Conservation (phyloP, 2,113 vertebrate species). For the Planiliza haematocheilus region DNA sequence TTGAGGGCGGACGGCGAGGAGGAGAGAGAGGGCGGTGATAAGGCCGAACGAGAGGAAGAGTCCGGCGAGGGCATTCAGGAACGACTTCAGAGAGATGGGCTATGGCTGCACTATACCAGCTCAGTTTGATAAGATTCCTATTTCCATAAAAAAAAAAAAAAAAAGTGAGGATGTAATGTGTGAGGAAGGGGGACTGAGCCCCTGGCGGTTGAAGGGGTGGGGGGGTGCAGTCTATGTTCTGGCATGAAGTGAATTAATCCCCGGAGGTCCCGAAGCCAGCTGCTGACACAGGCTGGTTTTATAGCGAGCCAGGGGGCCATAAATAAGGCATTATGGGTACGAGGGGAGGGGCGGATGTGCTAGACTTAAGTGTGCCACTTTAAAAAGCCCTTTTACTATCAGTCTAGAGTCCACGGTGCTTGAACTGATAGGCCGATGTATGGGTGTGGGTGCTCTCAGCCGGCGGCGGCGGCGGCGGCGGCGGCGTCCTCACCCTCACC, state of each 20-base stretch:
- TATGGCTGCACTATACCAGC: neutral
- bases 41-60: constrained; percentile 31
- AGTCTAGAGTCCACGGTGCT: constrained; percentile 56
- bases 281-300: constrained; percentile 69
- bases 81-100: constrained; percentile 39
- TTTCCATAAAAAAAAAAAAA: neutral
- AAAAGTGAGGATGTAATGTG: neutral
- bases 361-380: constrained; percentile 70
- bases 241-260: constrained; percentile 65
- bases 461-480: no score
- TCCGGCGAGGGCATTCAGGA: constrained; percentile 18
- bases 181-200: neutral
- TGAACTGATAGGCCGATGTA: constrained; percentile 43
- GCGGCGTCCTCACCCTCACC: constrained; percentile 47
- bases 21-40: constrained; percentile 20
- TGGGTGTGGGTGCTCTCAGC: neutral
- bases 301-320: constrained; percentile 63
- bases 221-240: constrained; percentile 48
- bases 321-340: constrained; percentile 77
- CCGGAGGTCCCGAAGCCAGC: constrained; percentile 62
- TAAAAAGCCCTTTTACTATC: constrained; percentile 60
- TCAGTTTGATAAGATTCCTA: neutral
- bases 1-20: constrained; percentile 28
- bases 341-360: constrained; percentile 32
- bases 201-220: neutral